Evolutionary conservation across 2,888 invertebrate species (phyloP).

Genomic region (Polyploca ridens): DNA sequence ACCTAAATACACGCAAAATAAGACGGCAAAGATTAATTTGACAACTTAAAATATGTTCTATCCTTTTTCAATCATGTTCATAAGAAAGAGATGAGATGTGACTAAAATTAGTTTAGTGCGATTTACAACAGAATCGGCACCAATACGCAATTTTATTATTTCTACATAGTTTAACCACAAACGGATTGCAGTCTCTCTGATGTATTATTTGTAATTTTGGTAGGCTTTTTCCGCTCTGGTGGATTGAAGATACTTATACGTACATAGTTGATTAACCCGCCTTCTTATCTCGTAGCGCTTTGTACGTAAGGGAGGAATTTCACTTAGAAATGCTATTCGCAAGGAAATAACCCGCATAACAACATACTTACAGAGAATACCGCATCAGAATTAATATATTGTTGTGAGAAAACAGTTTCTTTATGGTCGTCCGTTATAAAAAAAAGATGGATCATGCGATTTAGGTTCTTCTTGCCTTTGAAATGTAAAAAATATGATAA

Average conservation of each 20-base stretch:
- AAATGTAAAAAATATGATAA: constrained; percentile 6
- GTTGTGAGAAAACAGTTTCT: constrained; percentile 4
- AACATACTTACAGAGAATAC: constrained; percentile 5
- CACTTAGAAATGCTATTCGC: constrained; percentile 18
- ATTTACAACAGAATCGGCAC: no score
- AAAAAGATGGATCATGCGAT: neutral
- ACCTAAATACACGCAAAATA: no score
- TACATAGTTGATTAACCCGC: constrained; percentile 7
- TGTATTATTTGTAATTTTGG: constrained; percentile 7
- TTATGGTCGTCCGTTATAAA: neutral
- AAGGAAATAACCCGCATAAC: constrained; percentile 14
- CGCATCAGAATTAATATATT: constrained; percentile 3
- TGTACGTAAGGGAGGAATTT: constrained; percentile 6
- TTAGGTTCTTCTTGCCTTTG: neutral
- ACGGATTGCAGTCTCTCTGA: neutral
- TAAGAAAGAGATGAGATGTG: no score
- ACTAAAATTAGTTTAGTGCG: no score
- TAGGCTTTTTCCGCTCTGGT: neutral
- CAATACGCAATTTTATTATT: neutral
- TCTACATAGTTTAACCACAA: neutral
- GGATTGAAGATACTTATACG: constrained; percentile 1
- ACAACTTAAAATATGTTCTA: no score
- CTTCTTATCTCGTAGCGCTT: constrained; percentile 5
- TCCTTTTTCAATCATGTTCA: no score
- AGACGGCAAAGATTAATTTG: no score